Base-by-base conservation (phyloP, 2,797 vertebrate genomes). In the Tenualosa ilisha region DNA sequence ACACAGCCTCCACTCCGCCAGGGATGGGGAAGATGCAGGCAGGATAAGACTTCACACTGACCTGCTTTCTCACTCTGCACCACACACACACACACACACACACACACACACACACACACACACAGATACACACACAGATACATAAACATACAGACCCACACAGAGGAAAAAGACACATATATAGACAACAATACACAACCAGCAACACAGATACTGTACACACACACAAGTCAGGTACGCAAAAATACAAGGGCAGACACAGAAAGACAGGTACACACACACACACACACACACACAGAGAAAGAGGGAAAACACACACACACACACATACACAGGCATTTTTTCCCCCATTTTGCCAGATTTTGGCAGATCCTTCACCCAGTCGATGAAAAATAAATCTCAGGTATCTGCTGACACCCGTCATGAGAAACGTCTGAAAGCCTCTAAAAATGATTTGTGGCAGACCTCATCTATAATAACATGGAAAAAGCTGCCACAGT, bases 1-100 rank as follows among this genome's bases (percentile, higher is more conserved):
- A 91, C 92, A 91, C 94, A 93, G 93, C 92, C 93, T 93, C 94
- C 93, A 93, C 93, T 94, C 93, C 93, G 90, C 90, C 92, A 89
- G 87, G 93, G 93, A 94, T 93, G 91, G 93, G 93, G 94, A 94
- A 94, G 94, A 94, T 93, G 93, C 94, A 94, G 93, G 26, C 91
- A 92, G 92, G 94, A 94, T 94, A 94, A 95, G 93, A 94, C 94
- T 93, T 81, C 84, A 75, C 68, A 75, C 68, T 75, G 68, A 75
- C 31, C 68, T 26, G 31, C 31, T 75, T 75, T 75, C 15, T 12
- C 68, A 40, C 68, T 37, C 0, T 3, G 68, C 31, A 8, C 31
- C 68, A 17, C 13, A 75, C 31, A 65, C n/a, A 65, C 24, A 68
- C 24, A 68, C 65, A 68, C 65, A 68, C 26, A 68, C 1, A 68